Evolutionary conservation across 1,140 invertebrate genomes (phyloP).

Genomic region (Melanaphis sacchari): DNA sequence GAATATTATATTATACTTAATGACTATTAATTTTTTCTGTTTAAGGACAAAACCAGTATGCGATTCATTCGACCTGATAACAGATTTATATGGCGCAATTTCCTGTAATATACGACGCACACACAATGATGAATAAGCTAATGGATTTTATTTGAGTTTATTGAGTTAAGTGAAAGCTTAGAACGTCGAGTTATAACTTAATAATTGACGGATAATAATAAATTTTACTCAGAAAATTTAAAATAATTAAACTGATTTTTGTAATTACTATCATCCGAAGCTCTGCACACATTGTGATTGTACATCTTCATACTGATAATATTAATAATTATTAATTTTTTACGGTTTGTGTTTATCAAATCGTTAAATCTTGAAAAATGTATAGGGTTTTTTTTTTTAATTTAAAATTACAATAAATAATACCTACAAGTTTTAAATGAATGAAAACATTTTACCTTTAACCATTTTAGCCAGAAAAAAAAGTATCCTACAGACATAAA

Average conservation of each 20-base stretch:
- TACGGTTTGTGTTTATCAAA: not conserved
- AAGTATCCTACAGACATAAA: too few relatives aligned
- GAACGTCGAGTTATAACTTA: not conserved
- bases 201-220: not conserved
- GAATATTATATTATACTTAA: not conserved
- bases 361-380: not conserved
- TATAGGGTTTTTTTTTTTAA: not conserved
- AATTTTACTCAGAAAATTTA: not conserved
- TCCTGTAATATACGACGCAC: not conserved
- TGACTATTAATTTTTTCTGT: not conserved
- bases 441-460: too few relatives aligned
- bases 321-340: not conserved
- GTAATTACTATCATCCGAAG: too few relatives aligned
- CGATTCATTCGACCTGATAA: not conserved
- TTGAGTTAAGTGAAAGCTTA: not conserved
- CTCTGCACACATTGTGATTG: not conserved
- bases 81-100: not conserved
- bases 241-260: not conserved
- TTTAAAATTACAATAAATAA: not conserved
- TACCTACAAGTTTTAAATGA: too few relatives aligned
- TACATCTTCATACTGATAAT: not conserved
- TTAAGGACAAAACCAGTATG: not conserved
- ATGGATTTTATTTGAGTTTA: not conserved
- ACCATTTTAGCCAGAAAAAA: too few relatives aligned
- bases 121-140: not conserved